These are phyloP conservation scores for Leptosomus discolor DNA, from an alignment of 2,113 vertebrate species.

Conservation along the genomic window DNA sequence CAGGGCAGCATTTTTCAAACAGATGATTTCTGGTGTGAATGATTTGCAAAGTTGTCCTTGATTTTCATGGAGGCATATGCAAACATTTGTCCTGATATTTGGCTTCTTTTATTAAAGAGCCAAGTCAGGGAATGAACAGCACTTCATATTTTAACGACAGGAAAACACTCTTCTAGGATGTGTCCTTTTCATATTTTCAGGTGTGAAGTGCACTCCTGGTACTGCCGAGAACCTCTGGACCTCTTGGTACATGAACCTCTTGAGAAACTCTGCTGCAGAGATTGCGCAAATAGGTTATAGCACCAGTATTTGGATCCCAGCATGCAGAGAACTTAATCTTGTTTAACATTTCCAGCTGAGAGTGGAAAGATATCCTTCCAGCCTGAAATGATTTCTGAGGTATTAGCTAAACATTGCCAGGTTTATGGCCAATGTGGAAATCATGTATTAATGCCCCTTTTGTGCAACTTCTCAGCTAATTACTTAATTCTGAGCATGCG, in stretches of 20 bases:
- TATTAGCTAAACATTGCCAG: background rate
- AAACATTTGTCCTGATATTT: background rate
- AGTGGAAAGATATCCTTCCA: background rate
- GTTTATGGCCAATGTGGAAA: background rate
- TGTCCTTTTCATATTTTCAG: background rate
- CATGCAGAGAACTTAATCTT: background rate
- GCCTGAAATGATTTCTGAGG: background rate
- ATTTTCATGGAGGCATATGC: background rate
- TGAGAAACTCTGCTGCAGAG: background rate
- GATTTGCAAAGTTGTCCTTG: background rate
- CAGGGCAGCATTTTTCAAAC: background rate
- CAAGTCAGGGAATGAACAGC: background rate
- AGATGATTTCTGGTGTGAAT: background rate
- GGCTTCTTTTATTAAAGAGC: background rate
- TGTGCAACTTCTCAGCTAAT: background rate
- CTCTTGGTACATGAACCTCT: background rate
- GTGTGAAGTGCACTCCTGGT: background rate
- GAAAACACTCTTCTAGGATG: background rate
- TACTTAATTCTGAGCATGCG: background rate
- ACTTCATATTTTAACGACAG: background rate
- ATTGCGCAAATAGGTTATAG: background rate
- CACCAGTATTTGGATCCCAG: background rate
- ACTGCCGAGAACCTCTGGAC: background rate
- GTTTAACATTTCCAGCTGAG: background rate
- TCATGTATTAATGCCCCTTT: background rate